Percentiles rank a stretch among this genome's conserved stretches.
These are phyloP conservation scores for Oryzias woworae DNA, from an alignment of 2,113 vertebrate genomes.

Conservation along the genomic window DNA sequence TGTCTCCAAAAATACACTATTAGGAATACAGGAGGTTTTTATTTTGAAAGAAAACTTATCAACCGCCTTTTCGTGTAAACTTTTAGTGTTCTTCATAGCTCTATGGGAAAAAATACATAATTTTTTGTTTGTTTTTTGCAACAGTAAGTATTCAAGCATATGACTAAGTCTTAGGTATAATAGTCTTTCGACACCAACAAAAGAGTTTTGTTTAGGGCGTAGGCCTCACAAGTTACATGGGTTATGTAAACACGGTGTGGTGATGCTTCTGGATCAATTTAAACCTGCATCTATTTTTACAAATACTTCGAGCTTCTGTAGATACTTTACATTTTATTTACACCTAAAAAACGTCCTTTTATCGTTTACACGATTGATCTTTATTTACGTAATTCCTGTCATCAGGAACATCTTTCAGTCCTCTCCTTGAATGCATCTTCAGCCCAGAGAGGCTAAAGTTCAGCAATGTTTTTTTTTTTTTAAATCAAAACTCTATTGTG, in stretches of 20 bases:
- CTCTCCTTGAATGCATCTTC: conserved; percentile 24
- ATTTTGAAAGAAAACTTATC: too few relatives aligned
- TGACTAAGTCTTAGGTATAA: conserved; percentile 35
- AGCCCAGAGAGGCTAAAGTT: conserved; percentile 22
- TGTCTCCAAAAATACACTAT: too few relatives aligned
- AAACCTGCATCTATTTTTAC: background rate
- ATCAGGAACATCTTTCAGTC: background rate
- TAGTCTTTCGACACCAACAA: conserved; percentile 29
- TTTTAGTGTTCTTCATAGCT: background rate
- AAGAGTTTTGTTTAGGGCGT: conserved; percentile 30
- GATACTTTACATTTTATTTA: conserved; percentile 30
- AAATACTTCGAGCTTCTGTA: conserved; percentile 6
- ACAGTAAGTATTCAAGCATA: background rate
- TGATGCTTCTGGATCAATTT: conserved; percentile 9
- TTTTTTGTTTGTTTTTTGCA: too few relatives aligned
- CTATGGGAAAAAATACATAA: too few relatives aligned
- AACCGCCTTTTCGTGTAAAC: background rate
- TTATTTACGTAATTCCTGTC: background rate
- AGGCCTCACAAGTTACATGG: conserved; percentile 17
- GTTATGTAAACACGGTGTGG: conserved; percentile 35
- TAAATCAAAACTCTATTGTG: background rate
- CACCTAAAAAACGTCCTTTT: background rate
- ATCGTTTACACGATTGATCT: too few relatives aligned
- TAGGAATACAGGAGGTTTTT: too few relatives aligned
- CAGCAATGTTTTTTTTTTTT: conserved; percentile 4